Base-by-base conservation (phyloP, 1,140 invertebrate genomes). In the Drosophila littoralis region DNA sequence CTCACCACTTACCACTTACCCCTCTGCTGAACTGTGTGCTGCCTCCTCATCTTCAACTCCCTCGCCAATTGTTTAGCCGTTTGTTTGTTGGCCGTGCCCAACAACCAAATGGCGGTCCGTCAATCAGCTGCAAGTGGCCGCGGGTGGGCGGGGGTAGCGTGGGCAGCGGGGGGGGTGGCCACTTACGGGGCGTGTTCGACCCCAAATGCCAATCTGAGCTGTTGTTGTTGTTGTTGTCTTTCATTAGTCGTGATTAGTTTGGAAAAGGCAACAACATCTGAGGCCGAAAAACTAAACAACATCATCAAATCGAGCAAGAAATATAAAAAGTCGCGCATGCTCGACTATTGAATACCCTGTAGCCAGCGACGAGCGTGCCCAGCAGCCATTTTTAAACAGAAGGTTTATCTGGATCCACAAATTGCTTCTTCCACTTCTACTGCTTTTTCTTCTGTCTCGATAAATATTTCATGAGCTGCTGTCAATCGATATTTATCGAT, bases 191-290 rank as follows among this genome's bases (percentile, higher is more conserved):
- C 69, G 81, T 81, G 81, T 50, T 43, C 66, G 84, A 89, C 83
- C 79, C 77, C 83, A 86, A 86, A 84, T 77, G 81, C 67, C 67
- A 65, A 70, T 58, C 33, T 42, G 8, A 64, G 54, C 48, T 63
- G n/a, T 46, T 58, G 48, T 42, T 60, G 61, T 58, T 70, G 67
- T 61, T 65, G 77, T 78, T 77, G 77, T 69, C 65, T 80, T 83
- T 80, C 77, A 89, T 88, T 89, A 88, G 77, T 78, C 83, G 83
- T 88, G 83, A 88, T 86, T 88, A 88, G 79, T 86, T 88, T 86
- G 38, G 32, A 86, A 79, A 79, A 78, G 55, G 58, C 55, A 71
- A 65, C 46, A 54, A 52, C n/a, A 50, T 38, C 51, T 40, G 42
- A 36, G 10, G 32, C 48, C 15, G 8, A 60, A 77, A 48, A 42